These are phyloP conservation scores for Orthonyx spaldingii DNA, from an alignment of 2,113 vertebrate species.

Conservation along the genomic window DNA sequence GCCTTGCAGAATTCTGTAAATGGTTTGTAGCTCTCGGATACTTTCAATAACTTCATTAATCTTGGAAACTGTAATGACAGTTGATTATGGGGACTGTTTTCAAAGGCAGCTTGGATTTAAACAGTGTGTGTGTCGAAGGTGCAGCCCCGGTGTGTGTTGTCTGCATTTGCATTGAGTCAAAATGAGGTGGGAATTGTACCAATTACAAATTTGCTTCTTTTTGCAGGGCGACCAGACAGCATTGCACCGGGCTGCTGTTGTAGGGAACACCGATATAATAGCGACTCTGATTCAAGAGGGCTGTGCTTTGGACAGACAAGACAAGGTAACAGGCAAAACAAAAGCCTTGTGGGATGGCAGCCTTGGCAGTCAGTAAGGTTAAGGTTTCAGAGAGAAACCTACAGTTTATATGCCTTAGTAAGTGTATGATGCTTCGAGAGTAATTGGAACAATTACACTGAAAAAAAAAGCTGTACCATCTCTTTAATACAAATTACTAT, in stretches of 20 bases:
- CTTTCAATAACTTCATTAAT: not conserved
- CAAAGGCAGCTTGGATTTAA: not conserved
- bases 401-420: not conserved
- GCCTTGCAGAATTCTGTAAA: not conserved
- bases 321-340: slow-evolving; percentile 80
- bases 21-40: not conserved
- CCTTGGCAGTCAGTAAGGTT: not conserved
- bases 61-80: not conserved
- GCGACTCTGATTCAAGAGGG: slow-evolving; percentile 88
- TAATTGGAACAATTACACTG: not conserved
- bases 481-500: not conserved
- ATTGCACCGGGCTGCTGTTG: slow-evolving; percentile 87
- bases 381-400: not conserved
- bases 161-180: not conserved
- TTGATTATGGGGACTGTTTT: not conserved
- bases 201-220: not conserved
- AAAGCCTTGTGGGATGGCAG: not conserved
- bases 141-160: not conserved
- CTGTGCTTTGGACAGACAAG: slow-evolving; percentile 90
- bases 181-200: not conserved
- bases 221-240: slow-evolving; percentile 92
- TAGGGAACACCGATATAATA: slow-evolving; percentile 87
- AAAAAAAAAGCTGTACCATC: not conserved
- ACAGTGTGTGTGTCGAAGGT: not conserved
- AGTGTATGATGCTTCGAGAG: not conserved